Evolutionary conservation across 2,113 vertebrate genomes (phyloP), one percentile per base, ranked within the genome.

Genomic region (Nematolebias whitei): DNA sequence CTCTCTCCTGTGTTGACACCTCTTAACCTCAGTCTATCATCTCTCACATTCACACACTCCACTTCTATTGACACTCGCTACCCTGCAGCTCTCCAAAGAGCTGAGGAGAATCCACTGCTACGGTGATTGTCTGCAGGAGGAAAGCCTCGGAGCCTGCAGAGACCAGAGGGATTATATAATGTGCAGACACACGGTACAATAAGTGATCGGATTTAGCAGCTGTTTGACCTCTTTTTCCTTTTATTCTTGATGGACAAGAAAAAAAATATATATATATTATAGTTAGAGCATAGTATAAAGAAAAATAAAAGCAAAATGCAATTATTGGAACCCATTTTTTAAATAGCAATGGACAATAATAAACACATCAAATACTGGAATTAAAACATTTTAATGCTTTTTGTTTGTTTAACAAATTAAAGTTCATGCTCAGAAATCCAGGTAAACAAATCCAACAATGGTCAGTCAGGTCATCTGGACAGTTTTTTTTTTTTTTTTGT

Each of bases 1-100:
- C 77, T 85, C 83, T 86, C 75, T 71, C 74, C 77, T 77, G 72
- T 85, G 88, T 91, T 91, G 91, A 92, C 89, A 91, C 90, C 91
- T 91, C 89, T 92, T 92, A 90, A 91, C 90, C 90, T 88, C 80
- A 82, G 88, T 90, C 90, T 87, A 82, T 89, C 90, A 88, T 91
- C 84, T 86, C 79, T 85, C 84, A 67, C 87, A 74, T 88, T 84
- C 85, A 76, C 81, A 84, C 76, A 83, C 85, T 85, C 75, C 83
- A 80, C 83, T 85, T 80, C 83, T 87, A 90, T 89, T 88, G 89
- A 90, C 87, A 89, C 88, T 84, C 41, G 71, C 85, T 74, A 83
- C 87, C 83, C 85, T 56, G 71, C 78, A 86, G 85, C 88, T 87
- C 90, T 86, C 85, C 80, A 82, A 81, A 84, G 85, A 88, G 77